A percentile compares a stretch with the other conserved stretches of the same genome.
These are phyloP conservation scores for Periplaneta americana DNA, from an alignment of 1,140 invertebrate genomes.

Conservation along the genomic window DNA sequence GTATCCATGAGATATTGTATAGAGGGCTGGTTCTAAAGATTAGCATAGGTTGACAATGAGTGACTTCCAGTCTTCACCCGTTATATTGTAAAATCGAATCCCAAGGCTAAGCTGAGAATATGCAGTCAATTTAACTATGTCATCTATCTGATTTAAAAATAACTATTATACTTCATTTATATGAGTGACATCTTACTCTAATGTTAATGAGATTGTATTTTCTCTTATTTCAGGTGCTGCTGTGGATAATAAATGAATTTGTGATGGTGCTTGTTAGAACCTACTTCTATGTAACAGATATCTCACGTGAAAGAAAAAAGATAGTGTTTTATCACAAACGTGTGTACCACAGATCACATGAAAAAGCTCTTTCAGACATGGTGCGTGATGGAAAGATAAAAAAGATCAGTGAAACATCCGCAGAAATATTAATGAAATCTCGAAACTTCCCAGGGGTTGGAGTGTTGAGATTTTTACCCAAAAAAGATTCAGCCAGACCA, in stretches of 20 bases:
- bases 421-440: not conserved
- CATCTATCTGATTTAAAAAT: no score
- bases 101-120: no score
- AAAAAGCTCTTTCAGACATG: not conserved
- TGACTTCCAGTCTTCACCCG: no score
- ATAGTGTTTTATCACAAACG: not conserved
- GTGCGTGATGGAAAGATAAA: not conserved
- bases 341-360: not conserved
- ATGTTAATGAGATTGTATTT: no score
- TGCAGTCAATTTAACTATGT: no score
- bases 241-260: not conserved
- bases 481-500: not conserved
- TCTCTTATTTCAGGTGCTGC: not conserved
- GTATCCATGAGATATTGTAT: no score
- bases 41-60: no score
- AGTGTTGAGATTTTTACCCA: not conserved
- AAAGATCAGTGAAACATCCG: not conserved
- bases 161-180: no score
- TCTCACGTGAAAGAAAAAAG: not conserved
- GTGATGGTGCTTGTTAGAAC: not conserved
- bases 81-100: no score
- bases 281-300: not conserved
- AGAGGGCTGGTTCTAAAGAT: no score
- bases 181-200: no score
- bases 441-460: not conserved